Evolutionary conservation across 2,113 vertebrate species (phyloP).

Genomic region (Boleophthalmus pectinirostris): DNA sequence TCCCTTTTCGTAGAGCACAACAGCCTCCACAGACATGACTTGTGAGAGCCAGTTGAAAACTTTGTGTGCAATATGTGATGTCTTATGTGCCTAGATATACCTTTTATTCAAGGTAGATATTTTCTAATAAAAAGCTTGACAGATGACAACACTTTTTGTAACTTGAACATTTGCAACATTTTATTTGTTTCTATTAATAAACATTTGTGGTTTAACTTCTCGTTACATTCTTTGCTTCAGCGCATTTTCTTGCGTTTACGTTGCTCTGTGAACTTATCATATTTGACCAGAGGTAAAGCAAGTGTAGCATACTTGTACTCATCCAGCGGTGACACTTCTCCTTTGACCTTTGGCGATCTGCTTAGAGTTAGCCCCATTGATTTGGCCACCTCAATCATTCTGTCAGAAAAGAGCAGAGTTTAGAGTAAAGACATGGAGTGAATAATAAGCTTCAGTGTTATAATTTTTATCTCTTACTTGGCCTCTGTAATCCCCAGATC

Average conservation of each 20-base stretch:
- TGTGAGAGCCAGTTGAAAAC: slow-evolving; percentile 23
- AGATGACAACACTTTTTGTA: slow-evolving; percentile 47
- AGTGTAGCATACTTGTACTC: slow-evolving; percentile 81
- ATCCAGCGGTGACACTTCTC: slow-evolving; percentile 31
- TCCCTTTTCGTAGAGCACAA: not conserved
- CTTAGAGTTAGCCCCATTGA: slow-evolving; percentile 86
- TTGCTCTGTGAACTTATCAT: slow-evolving; percentile 52
- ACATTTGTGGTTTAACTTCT: slow-evolving; percentile 29
- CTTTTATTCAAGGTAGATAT: slow-evolving; percentile 30
- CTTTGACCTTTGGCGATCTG: slow-evolving; percentile 56
- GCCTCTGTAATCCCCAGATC: slow-evolving; percentile 69
- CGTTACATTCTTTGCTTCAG: slow-evolving; percentile 7
- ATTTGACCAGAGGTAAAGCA: slow-evolving; percentile 80
- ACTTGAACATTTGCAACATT: slow-evolving; percentile 21
- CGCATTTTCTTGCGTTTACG: slow-evolving; percentile 81
- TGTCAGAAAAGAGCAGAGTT: slow-evolving; percentile 24
- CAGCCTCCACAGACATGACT: slow-evolving; percentile 10
- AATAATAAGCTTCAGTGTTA: not conserved
- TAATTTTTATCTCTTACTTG: slow-evolving; percentile 49
- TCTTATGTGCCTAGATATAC: slow-evolving; percentile 68
- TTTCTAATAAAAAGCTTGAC: slow-evolving; percentile 38
- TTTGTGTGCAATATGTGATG: slow-evolving; percentile 69
- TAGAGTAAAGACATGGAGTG: not conserved
- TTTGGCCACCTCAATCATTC: slow-evolving; percentile 86
- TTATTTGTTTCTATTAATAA: slow-evolving; percentile 60